Evolutionary conservation across 2,888 invertebrate genomes (phyloP), one percentile per base, ranked within the genome.

Genomic region (Halictus ligatus): DNA sequence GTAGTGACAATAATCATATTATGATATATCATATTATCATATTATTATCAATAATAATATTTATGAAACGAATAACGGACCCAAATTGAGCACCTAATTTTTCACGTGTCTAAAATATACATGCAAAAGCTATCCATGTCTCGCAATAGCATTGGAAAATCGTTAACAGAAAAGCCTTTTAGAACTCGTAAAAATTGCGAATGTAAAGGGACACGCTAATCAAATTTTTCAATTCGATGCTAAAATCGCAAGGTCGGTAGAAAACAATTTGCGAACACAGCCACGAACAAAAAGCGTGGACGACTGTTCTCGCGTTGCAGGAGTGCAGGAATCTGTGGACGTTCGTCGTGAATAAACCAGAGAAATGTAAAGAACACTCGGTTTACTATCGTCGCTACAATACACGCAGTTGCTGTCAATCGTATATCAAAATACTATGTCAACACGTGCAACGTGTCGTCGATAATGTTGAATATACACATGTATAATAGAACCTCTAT

Each of bases 391-490:
- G 75, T 75, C 67, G 25, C 71, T 78, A 85, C 75, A 72, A 64
- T 74, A 80, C 84, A 84, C 80, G 84, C 83, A 81, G 13, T 77
- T 54, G 67, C 88, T 48, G 43, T 81, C 43, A 74, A 83, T 81
- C 73, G 64, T 50, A 89, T 92, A 92, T 92, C 88, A 92, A 92
- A 92, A 92, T 92, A 92, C 88, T 90, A 88, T 90, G 78, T 89
- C 82, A 85, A 77, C 84, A 86, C 84, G 83, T 84, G 86, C 75
- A 85, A 83, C 85, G 84, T 84, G 84, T 78, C 79, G 74, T 85
- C 83, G 69, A 43, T 80, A 83, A 88, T 77, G 81, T 83, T 79
- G 71, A 71, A 82, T 87, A 84, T 85, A 81, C 75, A 81, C 71
- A 84, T 48, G 48, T 78, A 67, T 58, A 75, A 78, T 85, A 85